Evolutionary conservation across 1,140 invertebrate species (phyloP).

Genomic region (Bilobella aurantiaca): DNA sequence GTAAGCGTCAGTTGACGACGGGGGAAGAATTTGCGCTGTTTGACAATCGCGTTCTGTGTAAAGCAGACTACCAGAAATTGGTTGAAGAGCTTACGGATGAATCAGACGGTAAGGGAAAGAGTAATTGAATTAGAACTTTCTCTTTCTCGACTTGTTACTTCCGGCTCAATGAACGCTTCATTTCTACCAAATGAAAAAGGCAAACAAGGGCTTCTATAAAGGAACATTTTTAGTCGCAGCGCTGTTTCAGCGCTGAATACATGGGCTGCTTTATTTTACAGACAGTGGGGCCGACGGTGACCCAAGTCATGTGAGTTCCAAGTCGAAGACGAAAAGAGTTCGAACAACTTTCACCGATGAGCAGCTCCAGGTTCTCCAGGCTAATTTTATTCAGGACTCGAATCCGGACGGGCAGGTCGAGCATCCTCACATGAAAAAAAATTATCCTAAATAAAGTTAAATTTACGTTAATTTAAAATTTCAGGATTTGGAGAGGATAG

Average conservation of each 20-base stretch:
- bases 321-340: constrained; percentile 51
- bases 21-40: constrained; percentile 95
- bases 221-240: too few relatives aligned
- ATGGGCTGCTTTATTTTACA: constrained; percentile 14
- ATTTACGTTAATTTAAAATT: constrained; percentile 3
- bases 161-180: background rate
- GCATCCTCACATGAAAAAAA: too few relatives aligned
- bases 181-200: background rate
- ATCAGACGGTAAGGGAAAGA: constrained; percentile 22
- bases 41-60: constrained; percentile 54
- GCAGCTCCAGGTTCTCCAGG: constrained; percentile 54
- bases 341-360: constrained; percentile 61
- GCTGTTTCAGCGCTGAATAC: too few relatives aligned
- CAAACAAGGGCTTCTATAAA: background rate
- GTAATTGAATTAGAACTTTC: background rate
- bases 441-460: too few relatives aligned
- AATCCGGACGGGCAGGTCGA: constrained; percentile 55
- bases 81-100: constrained; percentile 56
- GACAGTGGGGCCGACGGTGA: constrained; percentile 27
- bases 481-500: constrained; percentile 54
- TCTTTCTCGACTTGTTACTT: background rate
- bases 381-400: constrained; percentile 55
- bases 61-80: constrained; percentile 88
- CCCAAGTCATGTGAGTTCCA: constrained; percentile 24
- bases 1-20: constrained; percentile 89